Evolutionary conservation across 92 coral and sea anemone genomes (phyloP), one percentile per base, ranked within the genome.

Genomic region (Porites divaricata): DNA sequence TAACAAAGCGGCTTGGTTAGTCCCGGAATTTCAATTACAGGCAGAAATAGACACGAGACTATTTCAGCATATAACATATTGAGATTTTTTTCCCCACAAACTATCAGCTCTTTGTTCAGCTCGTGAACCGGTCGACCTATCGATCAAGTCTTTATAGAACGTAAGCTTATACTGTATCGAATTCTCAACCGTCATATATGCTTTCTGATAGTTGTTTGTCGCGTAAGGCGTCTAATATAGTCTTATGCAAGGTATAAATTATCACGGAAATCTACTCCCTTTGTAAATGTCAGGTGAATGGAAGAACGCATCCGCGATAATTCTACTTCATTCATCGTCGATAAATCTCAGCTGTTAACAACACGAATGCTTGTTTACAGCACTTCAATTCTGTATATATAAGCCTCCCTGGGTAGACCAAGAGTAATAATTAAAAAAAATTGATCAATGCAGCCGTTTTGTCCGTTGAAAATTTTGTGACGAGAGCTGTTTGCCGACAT

Each of bases 401-500:
- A 54, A 54, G 48, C 54, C 19, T 59, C 70, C 35, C n/a, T 61
- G 17, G 56, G 57, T 6, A 61, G 24, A 77, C 19, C 10, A 2
- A 63, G 21, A 24, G 56, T 54, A 11, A 11, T 28, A 5, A 61
- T 21, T 22, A 35, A 4, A 70, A 19, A 77, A 59, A 25, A 2
- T 1, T 9, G 12, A 19, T 59, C 14, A 61, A 63, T 58, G 62
- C 28, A 2, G 16, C 41, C 70, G 70, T 35, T 77, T 35, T n/a
- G 70, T 23, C 13, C 20, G 19, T 41, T 78, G 21, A 58, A 14
- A 61, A 24, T 15, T 23, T 41, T 70, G 68, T 70, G 77, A 53
- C 77, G 71, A 41, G 61, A 15, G 41, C 48, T 56, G 69, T 81
- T 70, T 81, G 56, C 45, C 70, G 16, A 70, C 53, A 21, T 21